Conservation (phyloP, 2,888 invertebrate genomes). For the Synanthedon vespiformis region DNA sequence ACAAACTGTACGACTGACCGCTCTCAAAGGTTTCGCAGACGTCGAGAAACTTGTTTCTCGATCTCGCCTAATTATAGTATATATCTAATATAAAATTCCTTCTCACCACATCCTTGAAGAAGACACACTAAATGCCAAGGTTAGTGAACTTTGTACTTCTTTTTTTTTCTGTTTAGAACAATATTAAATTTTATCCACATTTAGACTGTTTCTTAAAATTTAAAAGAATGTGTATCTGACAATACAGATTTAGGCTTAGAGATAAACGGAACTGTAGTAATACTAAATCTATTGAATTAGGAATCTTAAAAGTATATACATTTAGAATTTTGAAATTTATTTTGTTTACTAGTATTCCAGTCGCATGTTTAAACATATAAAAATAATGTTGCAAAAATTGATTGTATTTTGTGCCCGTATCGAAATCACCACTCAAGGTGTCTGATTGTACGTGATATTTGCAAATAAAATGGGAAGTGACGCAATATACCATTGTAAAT, state of each 20-base stretch:
- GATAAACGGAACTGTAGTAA: no score
- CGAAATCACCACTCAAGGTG: slow-evolving; percentile 4
- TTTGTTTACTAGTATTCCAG: no score
- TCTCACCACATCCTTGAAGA: slow-evolving; percentile 10
- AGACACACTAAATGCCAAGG: not conserved
- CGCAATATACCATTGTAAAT: slow-evolving; percentile 4
- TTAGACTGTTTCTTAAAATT: no score
- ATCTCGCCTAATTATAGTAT: slow-evolving; percentile 12
- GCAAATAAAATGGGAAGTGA: slow-evolving; percentile 4
- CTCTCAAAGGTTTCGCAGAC: slow-evolving; percentile 7
- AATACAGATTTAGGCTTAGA: no score
- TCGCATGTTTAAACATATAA: no score
- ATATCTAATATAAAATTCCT: slow-evolving; percentile 8
- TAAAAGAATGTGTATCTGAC: no score
- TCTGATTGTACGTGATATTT: slow-evolving; percentile 3
- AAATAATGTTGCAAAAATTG: not conserved
- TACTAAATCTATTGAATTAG: no score
- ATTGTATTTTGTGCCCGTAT: not conserved
- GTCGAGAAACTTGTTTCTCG: slow-evolving; percentile 19
- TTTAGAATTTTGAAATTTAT: no score
- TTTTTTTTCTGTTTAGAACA: not conserved
- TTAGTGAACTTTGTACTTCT: not conserved
- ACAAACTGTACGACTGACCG: slow-evolving; percentile 18
- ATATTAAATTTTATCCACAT: no score
- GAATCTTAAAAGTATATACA: no score